Evolutionary conservation across 2,113 vertebrate species (phyloP).

Genomic region (Zosterops hypoxanthus): DNA sequence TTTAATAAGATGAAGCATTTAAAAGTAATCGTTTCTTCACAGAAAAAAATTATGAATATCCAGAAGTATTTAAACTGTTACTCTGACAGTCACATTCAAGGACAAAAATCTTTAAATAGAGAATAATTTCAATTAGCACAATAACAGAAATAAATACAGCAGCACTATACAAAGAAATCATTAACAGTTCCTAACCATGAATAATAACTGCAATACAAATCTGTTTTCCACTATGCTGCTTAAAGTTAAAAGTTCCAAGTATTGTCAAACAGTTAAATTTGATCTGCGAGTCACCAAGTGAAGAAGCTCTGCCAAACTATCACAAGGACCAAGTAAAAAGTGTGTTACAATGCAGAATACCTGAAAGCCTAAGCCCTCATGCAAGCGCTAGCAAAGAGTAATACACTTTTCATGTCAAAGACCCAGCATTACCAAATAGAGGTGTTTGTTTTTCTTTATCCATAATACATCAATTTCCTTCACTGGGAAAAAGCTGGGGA

Average conservation of each 20-base stretch:
- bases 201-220: background rate
- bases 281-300: background rate
- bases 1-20: slow-evolving; percentile 29
- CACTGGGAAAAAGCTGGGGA: background rate
- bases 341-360: background rate
- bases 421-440: background rate
- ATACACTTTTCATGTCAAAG: background rate
- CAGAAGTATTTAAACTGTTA: slow-evolving; percentile 40
- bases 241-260: background rate
- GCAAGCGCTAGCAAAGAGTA: slow-evolving; percentile 3
- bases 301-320: background rate
- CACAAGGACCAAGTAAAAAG: background rate
- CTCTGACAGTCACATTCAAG: slow-evolving; percentile 24
- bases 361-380: background rate
- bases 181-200: background rate
- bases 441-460: background rate
- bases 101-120: slow-evolving; percentile 38
- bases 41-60: slow-evolving; percentile 30
- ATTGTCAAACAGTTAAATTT: background rate
- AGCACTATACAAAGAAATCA: background rate
- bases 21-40: slow-evolving; percentile 29
- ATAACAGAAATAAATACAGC: slow-evolving; percentile 37
- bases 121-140: slow-evolving; percentile 27
- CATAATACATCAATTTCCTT: background rate
- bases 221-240: background rate